A percentile compares a stretch with the other conserved stretches of the same genome.
Evolutionary conservation across 2,113 vertebrate genomes (phyloP).

Genomic region (Octodon degus): DNA sequence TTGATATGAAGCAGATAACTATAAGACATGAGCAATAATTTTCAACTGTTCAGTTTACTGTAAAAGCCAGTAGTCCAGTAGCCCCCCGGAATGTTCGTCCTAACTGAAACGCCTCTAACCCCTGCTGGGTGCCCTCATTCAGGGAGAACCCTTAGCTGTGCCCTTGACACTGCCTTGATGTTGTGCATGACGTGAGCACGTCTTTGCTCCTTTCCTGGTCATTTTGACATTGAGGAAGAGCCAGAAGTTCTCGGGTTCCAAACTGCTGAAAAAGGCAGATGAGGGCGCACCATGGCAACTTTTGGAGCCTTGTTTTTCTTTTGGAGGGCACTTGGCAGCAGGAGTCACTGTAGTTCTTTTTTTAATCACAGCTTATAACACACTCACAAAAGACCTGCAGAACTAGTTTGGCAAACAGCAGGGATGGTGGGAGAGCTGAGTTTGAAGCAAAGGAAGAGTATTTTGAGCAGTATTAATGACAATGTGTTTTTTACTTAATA

Average conservation of each 20-base stretch:
- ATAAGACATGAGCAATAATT: neutral
- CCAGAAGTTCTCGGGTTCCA: neutral
- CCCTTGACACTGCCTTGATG: neutral
- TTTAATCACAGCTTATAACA: neutral
- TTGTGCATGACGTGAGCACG: neutral
- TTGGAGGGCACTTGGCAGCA: neutral
- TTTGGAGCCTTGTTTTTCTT: neutral
- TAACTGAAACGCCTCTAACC: neutral
- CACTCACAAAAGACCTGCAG: neutral
- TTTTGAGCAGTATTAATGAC: neutral
- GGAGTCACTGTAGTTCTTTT: neutral
- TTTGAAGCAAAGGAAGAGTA: neutral
- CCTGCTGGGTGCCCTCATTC: neutral
- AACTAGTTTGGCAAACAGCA: neutral
- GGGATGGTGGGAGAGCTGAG: neutral
- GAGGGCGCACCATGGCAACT: neutral
- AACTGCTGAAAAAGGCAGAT: neutral
- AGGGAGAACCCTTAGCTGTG: neutral
- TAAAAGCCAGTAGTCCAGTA: too few relatives aligned
- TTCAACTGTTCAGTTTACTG: neutral
- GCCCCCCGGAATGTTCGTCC: neutral
- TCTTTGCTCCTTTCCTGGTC: neutral
- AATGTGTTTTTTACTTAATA: neutral
- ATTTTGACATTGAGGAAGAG: neutral
- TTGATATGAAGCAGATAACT: neutral